Evolutionary conservation across 2,113 vertebrate species (phyloP), one percentile per base, ranked within the genome.

Genomic region (Syngnathus typhle): DNA sequence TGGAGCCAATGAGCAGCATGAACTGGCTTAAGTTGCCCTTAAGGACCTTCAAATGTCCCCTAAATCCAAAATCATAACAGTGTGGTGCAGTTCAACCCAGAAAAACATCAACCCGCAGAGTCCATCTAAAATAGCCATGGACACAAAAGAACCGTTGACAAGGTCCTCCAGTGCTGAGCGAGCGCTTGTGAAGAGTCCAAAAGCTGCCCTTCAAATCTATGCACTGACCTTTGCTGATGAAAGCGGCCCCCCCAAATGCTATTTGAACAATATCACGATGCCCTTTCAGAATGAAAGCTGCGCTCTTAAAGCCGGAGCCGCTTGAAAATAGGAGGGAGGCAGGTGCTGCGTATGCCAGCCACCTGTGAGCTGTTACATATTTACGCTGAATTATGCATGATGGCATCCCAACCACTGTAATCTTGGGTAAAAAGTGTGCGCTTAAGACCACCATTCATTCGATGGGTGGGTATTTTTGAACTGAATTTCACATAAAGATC

Each of bases 231-330:
- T 90, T 90, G 66, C 84, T 88, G 89, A 90, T 90, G 90, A 91
- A 91, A 90, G 88, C 56, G 21, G 47, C 3, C 65, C 63, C 65
- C 63, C 67, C 85, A 89, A 91, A 85, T 89, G 87, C 77, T 89
- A 90, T 89, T 90, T 90, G 84, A 91, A 90, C 90, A 90, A 89
- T 90, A 90, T 90, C 84, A 71, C 38, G 83, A 88, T 90, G 89
- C 82, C 87, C 89, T 91, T 91, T 91, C 93, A 87, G 67, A 91
- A 90, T 87, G 94, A 91, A 83, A 88, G 87, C 84, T 83, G 82
- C 81, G 69, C 76, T 81, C 67, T 83, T 69, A 79, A 47, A 47
- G 80, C 81, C 82, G 71, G 71, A 55, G 75, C 62, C 62, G 67
- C 52, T 79, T 79, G 55, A 55, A 85, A 84, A 81, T 32, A 32